These are phyloP conservation scores for Natator depressus DNA, from an alignment of 2,113 vertebrate species.

Conservation along the genomic window DNA sequence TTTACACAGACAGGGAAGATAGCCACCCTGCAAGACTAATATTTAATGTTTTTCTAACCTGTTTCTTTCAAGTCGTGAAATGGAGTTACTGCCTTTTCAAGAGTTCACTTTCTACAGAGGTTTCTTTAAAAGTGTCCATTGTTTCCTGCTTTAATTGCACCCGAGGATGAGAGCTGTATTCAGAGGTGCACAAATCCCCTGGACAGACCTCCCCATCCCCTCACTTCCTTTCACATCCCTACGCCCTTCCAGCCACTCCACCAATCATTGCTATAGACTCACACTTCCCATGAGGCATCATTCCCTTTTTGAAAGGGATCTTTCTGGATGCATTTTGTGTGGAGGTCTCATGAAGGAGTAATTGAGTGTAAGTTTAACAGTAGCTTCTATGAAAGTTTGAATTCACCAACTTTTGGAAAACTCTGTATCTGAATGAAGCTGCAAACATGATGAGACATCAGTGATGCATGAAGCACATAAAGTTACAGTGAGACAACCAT, in stretches of 20 bases:
- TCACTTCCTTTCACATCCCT: neutral
- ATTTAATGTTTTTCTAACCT: neutral
- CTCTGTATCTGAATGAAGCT: neutral
- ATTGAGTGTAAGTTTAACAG: accelerated
- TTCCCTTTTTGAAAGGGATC: neutral
- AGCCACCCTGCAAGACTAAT: neutral
- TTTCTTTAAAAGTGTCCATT: neutral
- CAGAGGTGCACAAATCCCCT: neutral
- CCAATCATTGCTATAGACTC: neutral
- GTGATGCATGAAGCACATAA: conserved; percentile 73
- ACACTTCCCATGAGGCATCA: neutral
- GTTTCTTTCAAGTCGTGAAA: neutral
- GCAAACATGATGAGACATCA: conserved; percentile 55
- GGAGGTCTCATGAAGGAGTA: neutral
- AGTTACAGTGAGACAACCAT: conserved; percentile 43
- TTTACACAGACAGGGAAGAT: neutral
- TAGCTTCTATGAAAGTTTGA: neutral
- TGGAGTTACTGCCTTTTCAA: neutral
- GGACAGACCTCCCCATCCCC: accelerated
- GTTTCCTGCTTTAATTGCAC: neutral
- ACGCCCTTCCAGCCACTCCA: accelerated
- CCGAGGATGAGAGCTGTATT: neutral
- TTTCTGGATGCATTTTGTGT: neutral
- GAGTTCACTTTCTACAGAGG: neutral
- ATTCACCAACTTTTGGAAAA: conserved; percentile 4